These are phyloP conservation scores for Cantharis nigra DNA, from an alignment of 2,888 invertebrate species.

Conservation along the genomic window DNA sequence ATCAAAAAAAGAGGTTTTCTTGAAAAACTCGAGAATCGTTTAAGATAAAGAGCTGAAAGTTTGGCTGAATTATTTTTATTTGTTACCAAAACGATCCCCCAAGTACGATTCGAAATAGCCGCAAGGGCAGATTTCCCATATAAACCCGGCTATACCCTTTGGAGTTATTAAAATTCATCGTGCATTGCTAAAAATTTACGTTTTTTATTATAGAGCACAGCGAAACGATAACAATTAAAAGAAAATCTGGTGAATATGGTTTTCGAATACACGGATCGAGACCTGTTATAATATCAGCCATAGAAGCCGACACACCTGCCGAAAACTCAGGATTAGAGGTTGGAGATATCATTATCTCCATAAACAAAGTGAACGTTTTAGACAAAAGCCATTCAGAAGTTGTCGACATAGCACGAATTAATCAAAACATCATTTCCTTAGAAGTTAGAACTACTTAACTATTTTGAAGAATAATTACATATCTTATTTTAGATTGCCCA, in stretches of 20 bases:
- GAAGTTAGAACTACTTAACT: constrained; percentile 61
- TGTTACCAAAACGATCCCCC: no score
- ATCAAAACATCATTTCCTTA: constrained; percentile 82
- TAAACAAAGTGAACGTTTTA: constrained; percentile 88
- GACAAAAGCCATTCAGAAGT: constrained; percentile 94
- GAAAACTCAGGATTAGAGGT: constrained; percentile 90
- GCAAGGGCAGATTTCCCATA: no score
- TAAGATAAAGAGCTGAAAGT: no score
- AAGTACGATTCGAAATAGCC: no score
- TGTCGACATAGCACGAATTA: constrained; percentile 87
- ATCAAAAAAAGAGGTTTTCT: no score
- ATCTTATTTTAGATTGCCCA: constrained; percentile 70
- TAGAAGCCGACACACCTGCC: constrained; percentile 92
- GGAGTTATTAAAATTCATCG: no score
- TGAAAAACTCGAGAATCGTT: no score
- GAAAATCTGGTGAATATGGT: constrained; percentile 88
- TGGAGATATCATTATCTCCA: constrained; percentile 90
- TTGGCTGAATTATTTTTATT: no score
- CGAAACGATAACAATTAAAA: constrained; percentile 81
- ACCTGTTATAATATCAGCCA: constrained; percentile 95
- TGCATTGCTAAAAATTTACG: background rate
- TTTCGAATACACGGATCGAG: constrained; percentile 94
- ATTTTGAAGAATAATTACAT: background rate
- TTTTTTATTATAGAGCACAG: constrained; percentile 73
- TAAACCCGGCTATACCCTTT: no score